Percentiles rank a stretch among this genome's conserved stretches.
Conservation (phyloP, 2,113 vertebrate genomes). For the Lophotis ruficrista region DNA sequence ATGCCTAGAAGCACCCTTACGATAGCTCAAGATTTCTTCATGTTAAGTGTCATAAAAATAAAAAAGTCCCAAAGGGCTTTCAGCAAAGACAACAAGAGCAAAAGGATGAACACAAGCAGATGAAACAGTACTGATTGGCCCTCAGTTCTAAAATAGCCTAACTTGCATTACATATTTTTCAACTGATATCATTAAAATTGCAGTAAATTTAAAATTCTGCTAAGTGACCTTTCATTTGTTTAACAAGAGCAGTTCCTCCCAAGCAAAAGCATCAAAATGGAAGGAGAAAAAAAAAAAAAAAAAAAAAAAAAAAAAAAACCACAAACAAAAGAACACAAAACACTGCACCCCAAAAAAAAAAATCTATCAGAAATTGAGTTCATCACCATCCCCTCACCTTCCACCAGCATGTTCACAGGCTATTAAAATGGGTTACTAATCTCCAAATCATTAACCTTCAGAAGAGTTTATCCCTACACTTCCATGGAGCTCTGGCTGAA, state of each 20-base stretch:
- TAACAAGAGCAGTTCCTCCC: fast-evolving
- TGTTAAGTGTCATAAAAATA: neutral
- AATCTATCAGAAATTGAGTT: neutral
- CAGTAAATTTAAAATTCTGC: neutral
- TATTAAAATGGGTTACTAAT: neutral
- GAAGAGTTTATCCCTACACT: neutral
- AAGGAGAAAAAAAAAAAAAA: neutral
- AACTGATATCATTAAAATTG: neutral
- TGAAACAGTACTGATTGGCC: neutral
- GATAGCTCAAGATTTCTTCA: neutral
- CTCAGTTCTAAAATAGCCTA: neutral
- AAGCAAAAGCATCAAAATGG: neutral
- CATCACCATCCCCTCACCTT: neutral
- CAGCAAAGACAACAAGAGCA: neutral
- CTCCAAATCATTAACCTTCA: neutral
- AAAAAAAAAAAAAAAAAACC: no score
- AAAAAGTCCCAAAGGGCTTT: neutral
- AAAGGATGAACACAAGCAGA: neutral
- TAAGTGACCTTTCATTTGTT: neutral
- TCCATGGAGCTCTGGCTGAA: neutral
- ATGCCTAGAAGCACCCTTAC: neutral
- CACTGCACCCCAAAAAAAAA: no score
- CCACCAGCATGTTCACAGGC: neutral
- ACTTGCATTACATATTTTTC: neutral
- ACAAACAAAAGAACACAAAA: no score